These are phyloP conservation scores for Poeciliopsis gracilis DNA, from an alignment of 2,797 vertebrate species.

Conservation along the genomic window DNA sequence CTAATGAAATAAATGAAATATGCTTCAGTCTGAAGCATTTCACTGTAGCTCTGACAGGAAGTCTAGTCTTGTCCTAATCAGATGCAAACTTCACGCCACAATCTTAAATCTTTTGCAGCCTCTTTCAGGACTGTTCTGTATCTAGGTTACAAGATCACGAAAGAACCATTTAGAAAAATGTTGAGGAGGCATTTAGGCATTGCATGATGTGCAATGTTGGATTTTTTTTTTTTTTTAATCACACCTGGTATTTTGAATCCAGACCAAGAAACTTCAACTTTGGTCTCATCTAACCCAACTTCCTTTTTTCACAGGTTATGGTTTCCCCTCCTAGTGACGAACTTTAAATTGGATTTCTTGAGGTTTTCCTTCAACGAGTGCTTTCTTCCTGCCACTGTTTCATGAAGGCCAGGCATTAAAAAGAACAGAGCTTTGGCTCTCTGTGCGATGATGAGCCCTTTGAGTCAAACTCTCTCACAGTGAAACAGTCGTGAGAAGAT, in stretches of 20 bases:
- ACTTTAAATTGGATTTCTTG: too few relatives aligned
- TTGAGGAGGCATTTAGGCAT: background rate
- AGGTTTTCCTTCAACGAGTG: too few relatives aligned
- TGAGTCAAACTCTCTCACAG: background rate
- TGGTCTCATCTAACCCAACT: background rate
- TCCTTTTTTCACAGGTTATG: background rate
- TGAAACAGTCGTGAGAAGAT: background rate
- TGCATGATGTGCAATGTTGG: background rate
- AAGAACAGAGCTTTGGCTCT: background rate
- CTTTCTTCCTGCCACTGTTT: too few relatives aligned
- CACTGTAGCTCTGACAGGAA: background rate
- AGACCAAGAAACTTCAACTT: background rate
- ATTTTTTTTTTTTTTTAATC: background rate
- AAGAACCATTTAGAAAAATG: background rate
- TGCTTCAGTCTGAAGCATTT: background rate
- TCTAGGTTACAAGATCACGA: background rate
- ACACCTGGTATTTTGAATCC: background rate
- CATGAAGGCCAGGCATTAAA: background rate
- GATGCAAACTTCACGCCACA: background rate
- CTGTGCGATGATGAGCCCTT: background rate
- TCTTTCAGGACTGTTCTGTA: background rate
- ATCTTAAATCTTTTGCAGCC: background rate
- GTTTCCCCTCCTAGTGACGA: too few relatives aligned
- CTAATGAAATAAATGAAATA: background rate
- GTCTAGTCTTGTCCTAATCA: background rate